Base-by-base conservation (phyloP, 2,888 invertebrate genomes). In the Aplocera efformata region DNA sequence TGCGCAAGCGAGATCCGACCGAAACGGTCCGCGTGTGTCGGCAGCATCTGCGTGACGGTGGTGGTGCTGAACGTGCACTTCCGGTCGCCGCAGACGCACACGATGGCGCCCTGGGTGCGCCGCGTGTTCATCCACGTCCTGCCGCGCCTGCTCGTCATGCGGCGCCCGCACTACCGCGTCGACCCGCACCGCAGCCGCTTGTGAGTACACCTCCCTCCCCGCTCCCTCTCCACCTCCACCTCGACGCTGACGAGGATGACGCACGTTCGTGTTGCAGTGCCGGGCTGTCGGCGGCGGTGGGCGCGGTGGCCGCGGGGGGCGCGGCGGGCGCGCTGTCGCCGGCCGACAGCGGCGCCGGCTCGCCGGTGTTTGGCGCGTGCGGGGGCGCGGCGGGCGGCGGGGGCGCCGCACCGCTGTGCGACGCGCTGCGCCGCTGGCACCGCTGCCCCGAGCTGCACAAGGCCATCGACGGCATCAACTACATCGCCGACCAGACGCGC, bases 61-160 rank as follows among this genome's bases (percentile, higher is more conserved):
- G 94, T 98, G 73, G 98, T 98, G 66, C 91, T 98, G 68, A 98
- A 98, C 90, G 96, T 98, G 65, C 98, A 98, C 91, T 98, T 98
- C 90, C 95, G 99, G 44, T 98, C 97, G 58, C 98, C 98, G 54
- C 96, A 98, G 83, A 99, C 98, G 53, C 98, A 98, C 90, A 94
- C 95, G 58, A 98, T 99, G 98, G 95, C 98, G 52, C 96, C 95
- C 37, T 98, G 98, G 98, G 96, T 98, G 67, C 94, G 96, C 56
- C 92, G 96, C 58, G 94, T 99, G 67, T 98, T 98, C 91, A 96
- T 98, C 72, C 97, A 98, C 90, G 95, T 98, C 78, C 91, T 98
- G 81, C 98, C 98, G 63, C 92, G 96, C 61, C 91, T 98, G 71
- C 90, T 98, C 67, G 95, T 96, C 67, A 98, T 98, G 96, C 92